Percentiles rank a stretch among this genome's conserved stretches.
Conservation (phyloP, 2,888 invertebrate genomes). For the Plemyria rubiginata region DNA sequence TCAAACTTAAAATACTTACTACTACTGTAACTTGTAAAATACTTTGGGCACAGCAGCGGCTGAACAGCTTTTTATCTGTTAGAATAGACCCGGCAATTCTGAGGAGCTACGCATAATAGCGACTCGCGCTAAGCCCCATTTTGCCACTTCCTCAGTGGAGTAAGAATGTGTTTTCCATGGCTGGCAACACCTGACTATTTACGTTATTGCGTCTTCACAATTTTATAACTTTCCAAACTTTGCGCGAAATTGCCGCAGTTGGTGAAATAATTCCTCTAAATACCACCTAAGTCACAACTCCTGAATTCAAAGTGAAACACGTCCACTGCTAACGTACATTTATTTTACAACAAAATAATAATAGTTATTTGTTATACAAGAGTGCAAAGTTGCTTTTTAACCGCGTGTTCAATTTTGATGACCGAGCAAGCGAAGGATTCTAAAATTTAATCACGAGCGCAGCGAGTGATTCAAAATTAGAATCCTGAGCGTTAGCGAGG, state of each 20-base stretch:
- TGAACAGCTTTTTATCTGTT: too few species aligned
- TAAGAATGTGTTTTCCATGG: slow-evolving; percentile 35
- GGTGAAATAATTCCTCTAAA: slow-evolving; percentile 63
- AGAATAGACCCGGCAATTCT: background rate
- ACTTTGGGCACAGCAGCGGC: too few species aligned
- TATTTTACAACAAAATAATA: slow-evolving; percentile 39
- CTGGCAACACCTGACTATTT: slow-evolving; percentile 72
- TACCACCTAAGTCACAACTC: slow-evolving; percentile 40
- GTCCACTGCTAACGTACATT: slow-evolving; percentile 34
- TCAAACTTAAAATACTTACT: too few species aligned
- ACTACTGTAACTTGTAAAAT: too few species aligned
- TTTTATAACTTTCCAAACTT: slow-evolving; percentile 74
- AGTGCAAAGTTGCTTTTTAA: too few species aligned
- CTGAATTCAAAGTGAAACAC: slow-evolving; percentile 50
- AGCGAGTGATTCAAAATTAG: too few species aligned
- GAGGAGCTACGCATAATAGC: slow-evolving; percentile 6
- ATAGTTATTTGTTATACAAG: too few species aligned
- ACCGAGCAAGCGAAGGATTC: too few species aligned
- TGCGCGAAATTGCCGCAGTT: slow-evolving; percentile 63
- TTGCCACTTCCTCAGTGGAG: slow-evolving; percentile 6
- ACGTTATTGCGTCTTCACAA: slow-evolving; percentile 63
- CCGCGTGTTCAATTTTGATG: too few species aligned
- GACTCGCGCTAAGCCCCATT: background rate
- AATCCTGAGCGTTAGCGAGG: too few species aligned
- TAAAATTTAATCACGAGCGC: too few species aligned